Base-by-base conservation (phyloP, 2,797 vertebrate species). In the Discoglossus pictus region DNA sequence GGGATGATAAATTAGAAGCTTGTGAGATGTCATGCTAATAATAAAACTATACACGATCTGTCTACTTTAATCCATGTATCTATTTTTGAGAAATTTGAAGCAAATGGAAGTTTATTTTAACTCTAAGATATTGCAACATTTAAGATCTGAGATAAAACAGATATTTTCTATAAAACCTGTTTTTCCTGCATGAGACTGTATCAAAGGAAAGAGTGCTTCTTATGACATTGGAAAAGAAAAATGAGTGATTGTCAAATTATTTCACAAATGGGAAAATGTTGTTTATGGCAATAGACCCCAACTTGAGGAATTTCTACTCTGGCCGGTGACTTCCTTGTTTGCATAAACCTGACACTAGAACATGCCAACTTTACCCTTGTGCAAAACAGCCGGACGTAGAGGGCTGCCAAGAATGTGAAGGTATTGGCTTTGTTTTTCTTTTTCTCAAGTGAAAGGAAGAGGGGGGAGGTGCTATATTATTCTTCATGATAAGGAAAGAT, bases 311-410 rank as follows among this genome's bases (percentile, higher is more conserved):
- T 71, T 50, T 46, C 43, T 63, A 23, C 7, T 50, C 36, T 15
- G 44, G 48, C n/a, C 68, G 15, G 60, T 51, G 68, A 51, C 60
- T 71, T 71, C 68, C 60, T 56, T 71, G 68, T 71, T 64, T 64
- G 43, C 43, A 58, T n/a, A 64, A 63, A 58, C 25, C 44, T 64
- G 52, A 71, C 60, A 63, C 59, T n/a, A 51, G 52, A 62, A 38
- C 18, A 34, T 51, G 60, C 68, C 68, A 70, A 20, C 43, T 18
- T 36, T 16, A 36, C 36, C 36, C 23, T 35, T 50, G 60, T 51
- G 40, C 60, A 58, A 42, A 63, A 63, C 52, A 52, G 60, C 60
- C 52, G 67, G 59, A 69, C 23, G 24, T 31, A 11, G 10, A 4
- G 17, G 44, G 11, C 52, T 35, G 68, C 68, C 68, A 71, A 58